Percentiles rank a stretch among this genome's conserved stretches.
These are phyloP conservation scores for Polyploca ridens DNA, from an alignment of 2,888 invertebrate species.

Conservation along the genomic window DNA sequence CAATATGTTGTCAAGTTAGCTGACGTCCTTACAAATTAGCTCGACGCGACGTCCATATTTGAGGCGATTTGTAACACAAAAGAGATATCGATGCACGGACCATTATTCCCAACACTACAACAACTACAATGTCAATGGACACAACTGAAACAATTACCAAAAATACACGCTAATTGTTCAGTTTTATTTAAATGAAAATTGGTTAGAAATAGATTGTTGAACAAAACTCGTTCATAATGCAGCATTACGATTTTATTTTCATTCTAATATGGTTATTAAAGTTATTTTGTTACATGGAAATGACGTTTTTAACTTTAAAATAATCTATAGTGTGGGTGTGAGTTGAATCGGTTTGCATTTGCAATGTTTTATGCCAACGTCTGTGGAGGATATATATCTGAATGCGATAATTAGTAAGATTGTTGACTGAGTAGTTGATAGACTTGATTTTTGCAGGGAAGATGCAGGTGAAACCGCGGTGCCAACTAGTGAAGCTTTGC, in stretches of 20 bases:
- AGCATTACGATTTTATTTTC: not conserved
- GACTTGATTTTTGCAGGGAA: no score
- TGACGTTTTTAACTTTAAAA: not conserved
- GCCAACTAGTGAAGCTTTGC: no score
- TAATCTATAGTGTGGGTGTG: not conserved
- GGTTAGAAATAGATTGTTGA: not conserved
- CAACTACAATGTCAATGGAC: not conserved
- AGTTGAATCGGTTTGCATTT: not conserved
- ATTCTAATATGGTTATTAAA: not conserved
- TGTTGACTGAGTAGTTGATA: no score
- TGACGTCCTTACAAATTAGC: not conserved
- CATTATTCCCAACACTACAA: not conserved
- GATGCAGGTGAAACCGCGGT: no score
- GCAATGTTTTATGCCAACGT: not conserved
- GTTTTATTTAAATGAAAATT: not conserved
- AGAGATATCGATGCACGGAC: not conserved
- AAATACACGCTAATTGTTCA: not conserved
- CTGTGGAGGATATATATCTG: no score
- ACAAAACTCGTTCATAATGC: not conserved
- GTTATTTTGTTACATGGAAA: not conserved
- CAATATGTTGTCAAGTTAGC: conserved; percentile 1
- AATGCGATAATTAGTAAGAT: no score
- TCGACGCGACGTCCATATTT: not conserved
- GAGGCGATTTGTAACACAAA: not conserved
- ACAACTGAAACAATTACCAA: not conserved